Conservation (phyloP, 2,888 invertebrate species). For the Lampropteryx suffumata region DNA sequence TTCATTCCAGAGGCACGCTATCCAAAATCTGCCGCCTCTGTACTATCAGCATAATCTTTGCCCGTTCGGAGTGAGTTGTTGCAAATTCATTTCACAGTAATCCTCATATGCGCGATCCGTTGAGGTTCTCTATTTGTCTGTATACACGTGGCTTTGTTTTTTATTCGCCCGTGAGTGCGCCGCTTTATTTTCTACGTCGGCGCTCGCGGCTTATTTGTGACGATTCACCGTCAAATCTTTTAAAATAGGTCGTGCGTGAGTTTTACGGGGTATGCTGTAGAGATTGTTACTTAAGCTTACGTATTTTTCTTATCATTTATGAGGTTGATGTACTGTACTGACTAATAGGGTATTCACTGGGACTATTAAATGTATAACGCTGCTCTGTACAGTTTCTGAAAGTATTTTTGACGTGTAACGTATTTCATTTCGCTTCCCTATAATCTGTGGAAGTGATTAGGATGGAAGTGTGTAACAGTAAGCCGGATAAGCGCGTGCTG, state of each 20-base stretch:
- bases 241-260: conserved; percentile 3
- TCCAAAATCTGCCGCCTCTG: conserved; percentile 9
- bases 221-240: neutral
- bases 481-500: too few species aligned
- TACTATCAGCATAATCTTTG: conserved; percentile 24
- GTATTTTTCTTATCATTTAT: too few species aligned
- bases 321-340: too few species aligned
- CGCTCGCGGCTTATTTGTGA: conserved; percentile 7
- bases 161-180: conserved; percentile 1
- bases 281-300: too few species aligned
- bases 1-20: neutral
- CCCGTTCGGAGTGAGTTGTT: conserved; percentile 26
- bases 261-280: neutral
- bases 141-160: conserved; percentile 14
- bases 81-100: conserved; percentile 36
- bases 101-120: conserved; percentile 30
- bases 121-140: conserved; percentile 21
- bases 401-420: too few species aligned
- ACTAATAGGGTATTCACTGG: too few species aligned
- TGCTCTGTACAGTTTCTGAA: too few species aligned
- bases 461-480: too few species aligned
- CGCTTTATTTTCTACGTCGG: conserved; percentile 9
- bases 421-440: too few species aligned
- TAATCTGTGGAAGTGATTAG: too few species aligned
- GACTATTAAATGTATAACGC: too few species aligned